A percentile compares a stretch with the other conserved stretches of the same genome.
Conservation (phyloP, 2,888 invertebrate species). For the Hermaeophaga mercurialis region DNA sequence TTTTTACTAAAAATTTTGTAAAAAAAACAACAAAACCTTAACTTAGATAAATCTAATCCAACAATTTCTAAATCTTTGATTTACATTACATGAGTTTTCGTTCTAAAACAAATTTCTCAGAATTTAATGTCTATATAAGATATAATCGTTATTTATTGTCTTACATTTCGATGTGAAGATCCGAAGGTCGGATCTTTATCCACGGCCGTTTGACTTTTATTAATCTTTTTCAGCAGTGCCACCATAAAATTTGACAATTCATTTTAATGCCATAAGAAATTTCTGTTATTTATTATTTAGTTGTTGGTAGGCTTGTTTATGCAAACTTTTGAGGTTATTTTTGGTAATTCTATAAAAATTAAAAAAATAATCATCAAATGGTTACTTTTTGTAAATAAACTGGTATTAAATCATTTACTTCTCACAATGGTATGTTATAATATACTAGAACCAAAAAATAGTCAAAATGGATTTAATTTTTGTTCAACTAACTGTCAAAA, state of each 20-base stretch:
- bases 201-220: too few relatives aligned
- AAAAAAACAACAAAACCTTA: too few relatives aligned
- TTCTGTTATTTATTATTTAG: conserved; percentile 6
- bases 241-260: background rate
- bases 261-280: background rate
- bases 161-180: too few relatives aligned
- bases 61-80: too few relatives aligned
- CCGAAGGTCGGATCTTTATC: too few relatives aligned
- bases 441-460: conserved; percentile 9
- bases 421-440: conserved; percentile 50
- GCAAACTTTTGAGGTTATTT: conserved; percentile 49
- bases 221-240: background rate
- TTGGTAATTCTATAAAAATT: conserved; percentile 47
- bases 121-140: too few relatives aligned
- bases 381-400: conserved; percentile 49
- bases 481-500: conserved; percentile 42
- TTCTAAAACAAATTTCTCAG: too few relatives aligned
- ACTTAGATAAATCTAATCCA: too few relatives aligned
- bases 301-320: conserved; percentile 45
- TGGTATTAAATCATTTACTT: conserved; percentile 45
- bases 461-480: conserved; percentile 16
- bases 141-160: too few relatives aligned
- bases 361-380: conserved; percentile 48
- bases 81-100: too few relatives aligned
- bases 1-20: too few relatives aligned